phyloP scores from a whole-genome alignment of 2,888 invertebrate genomes.

The Nematopogon swammerdamellus region DNA sequence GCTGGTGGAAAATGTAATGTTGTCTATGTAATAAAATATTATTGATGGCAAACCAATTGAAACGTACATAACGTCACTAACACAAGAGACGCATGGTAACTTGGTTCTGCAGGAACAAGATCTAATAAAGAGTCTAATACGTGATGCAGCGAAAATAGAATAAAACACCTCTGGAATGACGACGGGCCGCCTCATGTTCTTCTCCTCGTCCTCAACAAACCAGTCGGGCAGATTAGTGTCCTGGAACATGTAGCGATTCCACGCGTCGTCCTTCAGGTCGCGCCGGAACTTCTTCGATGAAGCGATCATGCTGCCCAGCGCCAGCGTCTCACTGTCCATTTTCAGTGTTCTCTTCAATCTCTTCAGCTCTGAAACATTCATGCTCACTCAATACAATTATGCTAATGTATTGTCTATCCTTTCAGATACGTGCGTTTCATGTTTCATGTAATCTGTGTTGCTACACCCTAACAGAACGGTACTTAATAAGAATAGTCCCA shows the following conservation, averaged over 20 bases:
- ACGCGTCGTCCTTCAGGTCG: conserved; percentile 86
- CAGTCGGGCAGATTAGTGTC: conserved; percentile 92
- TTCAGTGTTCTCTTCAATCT: conserved; percentile 60
- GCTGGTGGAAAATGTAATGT: too few relatives aligned
- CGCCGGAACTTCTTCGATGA: conserved; percentile 88
- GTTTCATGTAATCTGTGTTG: background rate
- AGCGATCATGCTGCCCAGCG: conserved; percentile 87
- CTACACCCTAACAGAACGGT: too few relatives aligned
- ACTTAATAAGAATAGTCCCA: too few relatives aligned
- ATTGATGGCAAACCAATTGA: too few relatives aligned
- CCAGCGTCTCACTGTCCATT: conserved; percentile 83
- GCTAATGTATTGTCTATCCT: background rate
- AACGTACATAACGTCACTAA: too few relatives aligned
- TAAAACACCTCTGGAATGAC: conserved; percentile 74
- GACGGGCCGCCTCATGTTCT: conserved; percentile 79
- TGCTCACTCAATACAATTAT: background rate
- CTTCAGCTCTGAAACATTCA: conserved; percentile 34
- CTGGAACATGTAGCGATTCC: conserved; percentile 91
- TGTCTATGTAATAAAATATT: too few relatives aligned
- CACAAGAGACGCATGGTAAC: too few relatives aligned
- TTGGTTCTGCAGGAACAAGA: too few relatives aligned
- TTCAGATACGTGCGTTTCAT: background rate
- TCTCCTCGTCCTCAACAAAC: conserved; percentile 92
- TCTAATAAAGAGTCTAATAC: too few relatives aligned
- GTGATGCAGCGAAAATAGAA: too few relatives aligned